Evolutionary conservation across 2,113 vertebrate species (phyloP), one percentile per base, ranked within the genome.

Genomic region (Tachysurus fulvidraco): DNA sequence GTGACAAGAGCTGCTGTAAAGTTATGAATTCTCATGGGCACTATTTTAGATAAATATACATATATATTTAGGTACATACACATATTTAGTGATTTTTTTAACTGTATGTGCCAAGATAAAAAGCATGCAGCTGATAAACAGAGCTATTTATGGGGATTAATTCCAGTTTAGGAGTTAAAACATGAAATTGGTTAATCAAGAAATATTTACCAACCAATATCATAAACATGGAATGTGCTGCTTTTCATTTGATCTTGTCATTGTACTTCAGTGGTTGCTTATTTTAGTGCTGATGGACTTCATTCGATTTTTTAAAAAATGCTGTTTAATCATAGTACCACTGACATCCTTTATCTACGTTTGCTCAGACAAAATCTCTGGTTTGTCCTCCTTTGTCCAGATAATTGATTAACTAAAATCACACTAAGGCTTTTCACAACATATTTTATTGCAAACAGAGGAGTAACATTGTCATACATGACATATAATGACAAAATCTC

Each of bases 391-490:
- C 69, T 73, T 73, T 9, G 3, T 36, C 14, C 36, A 50, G 25
- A 76, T 76, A 6, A 50, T 30, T 7, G 1, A 17, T 16, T 21
- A 11, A 54, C 2, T 10, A 1, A 60, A 60, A 36, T 41, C 55
- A 60, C 55, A 60, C 2, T 9, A 44, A 81, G 21, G 78, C 41
- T 82, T 46, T 88, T 83, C 84, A 71, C 41, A 90, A 92, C 57
- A 89, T 76, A 41, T 87, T 93, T 93, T 94, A 93, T 92, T 95
- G 91, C 67, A 92, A 93, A 93, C 85, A 84, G 90, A 89, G 87
- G 71, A 86, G 30, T 85, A 88, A 90, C 10, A 60, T 41, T 41
- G 55, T 21, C 54, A 59, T 59, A 59, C 30, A 60, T 3, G 11
- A 81, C 7, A 17, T 59, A 41, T 73, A 71, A 25, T 36, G 10